Percentiles rank a stretch among this genome's conserved stretches.
These are phyloP conservation scores for Catocala sponsa DNA, from an alignment of 2,888 invertebrate species.

Conservation along the genomic window DNA sequence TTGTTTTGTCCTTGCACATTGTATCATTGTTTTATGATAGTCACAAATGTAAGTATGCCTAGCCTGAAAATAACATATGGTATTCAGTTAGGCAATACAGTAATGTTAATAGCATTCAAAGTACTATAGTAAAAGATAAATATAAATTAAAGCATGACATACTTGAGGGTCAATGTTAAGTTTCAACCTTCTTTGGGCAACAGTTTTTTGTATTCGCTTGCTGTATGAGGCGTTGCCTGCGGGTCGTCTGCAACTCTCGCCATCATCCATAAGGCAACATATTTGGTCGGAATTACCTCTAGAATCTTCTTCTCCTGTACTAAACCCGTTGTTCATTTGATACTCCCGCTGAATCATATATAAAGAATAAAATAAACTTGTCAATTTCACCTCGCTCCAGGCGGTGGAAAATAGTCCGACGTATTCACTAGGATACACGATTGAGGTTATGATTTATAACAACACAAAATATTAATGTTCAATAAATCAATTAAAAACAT, in stretches of 20 bases:
- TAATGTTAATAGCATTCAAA: slow-evolving; percentile 10
- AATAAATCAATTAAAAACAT: slow-evolving; percentile 64
- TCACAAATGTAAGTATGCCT: slow-evolving; percentile 99
- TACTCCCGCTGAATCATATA: slow-evolving; percentile 88
- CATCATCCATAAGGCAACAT: slow-evolving; percentile 97
- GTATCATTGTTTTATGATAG: slow-evolving; percentile 98
- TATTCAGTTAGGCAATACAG: slow-evolving; percentile 25
- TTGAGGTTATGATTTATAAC: slow-evolving; percentile 82
- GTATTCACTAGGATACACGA: slow-evolving; percentile 77
- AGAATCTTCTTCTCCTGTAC: slow-evolving; percentile 97
- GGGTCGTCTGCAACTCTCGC: slow-evolving; percentile 94
- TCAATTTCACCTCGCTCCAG: slow-evolving; percentile 71
- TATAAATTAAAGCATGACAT: slow-evolving; percentile 39
- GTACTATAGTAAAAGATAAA: slow-evolving; percentile 26
- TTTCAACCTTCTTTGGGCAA: slow-evolving; percentile 96
- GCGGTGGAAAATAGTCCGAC: slow-evolving; percentile 73
- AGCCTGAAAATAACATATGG: slow-evolving; percentile 88
- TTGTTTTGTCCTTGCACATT: slow-evolving; percentile 97
- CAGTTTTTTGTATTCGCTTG: slow-evolving; percentile 98
- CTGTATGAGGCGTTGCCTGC: slow-evolving; percentile 99
- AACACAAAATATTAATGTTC: slow-evolving; percentile 71
- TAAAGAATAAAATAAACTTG: slow-evolving; percentile 75
- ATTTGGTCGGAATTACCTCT: slow-evolving; percentile 95
- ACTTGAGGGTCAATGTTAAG: slow-evolving; percentile 93
- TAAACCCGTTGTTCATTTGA: slow-evolving; percentile 95